Base-by-base conservation (phyloP, 2,888 invertebrate species). In the Fabriciana adippe region DNA sequence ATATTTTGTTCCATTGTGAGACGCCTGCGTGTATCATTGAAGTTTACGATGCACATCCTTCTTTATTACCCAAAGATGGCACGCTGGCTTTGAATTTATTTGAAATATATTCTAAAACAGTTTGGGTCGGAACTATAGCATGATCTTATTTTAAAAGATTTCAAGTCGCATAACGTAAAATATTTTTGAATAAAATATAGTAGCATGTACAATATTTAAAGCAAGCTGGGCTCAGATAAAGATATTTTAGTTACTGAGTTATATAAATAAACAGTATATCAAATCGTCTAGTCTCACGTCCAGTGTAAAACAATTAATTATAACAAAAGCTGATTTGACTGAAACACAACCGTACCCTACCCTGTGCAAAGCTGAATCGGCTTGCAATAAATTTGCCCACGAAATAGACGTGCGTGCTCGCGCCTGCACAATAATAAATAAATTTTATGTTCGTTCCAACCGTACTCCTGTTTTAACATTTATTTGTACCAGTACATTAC, bases 321-420 rank as follows among this genome's bases (percentile, higher is more conserved):
- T 57, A 65, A 73, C 66, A 60, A 66, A 72, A 72, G 75, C 73
- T 73, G 74, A 75, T 73, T 72, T 73, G 68, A 75, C 74, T 79
- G 74, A 73, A 74, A 72, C 21, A 59, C 47, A 47, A 67, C 82
- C 80, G 64, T 71, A 82, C 84, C 77, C 81, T 83, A 84, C 80
- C 73, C 78, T 81, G 83, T 85, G 86, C 86, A 87, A 85, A 85
- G 85, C 83, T 79, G 84, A 85, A 85, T 89, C 83, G 84, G 83
- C 87, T 83, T 81, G 83, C 85, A 82, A 89, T 90, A 89, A 89
- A 89, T 90, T 87, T 81, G 73, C 81, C 75, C 79, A 82, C 86
- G 78, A 84, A 89, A 90, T 89, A 88, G 86, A 88, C 85, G 85
- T 88, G 89, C 88, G 88, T 88, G 85, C 84, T 80, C 79, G 79